Percentiles rank a stretch among this genome's conserved stretches.
Conservation (phyloP, 2,797 vertebrate genomes). For the Myotis daubentonii region DNA sequence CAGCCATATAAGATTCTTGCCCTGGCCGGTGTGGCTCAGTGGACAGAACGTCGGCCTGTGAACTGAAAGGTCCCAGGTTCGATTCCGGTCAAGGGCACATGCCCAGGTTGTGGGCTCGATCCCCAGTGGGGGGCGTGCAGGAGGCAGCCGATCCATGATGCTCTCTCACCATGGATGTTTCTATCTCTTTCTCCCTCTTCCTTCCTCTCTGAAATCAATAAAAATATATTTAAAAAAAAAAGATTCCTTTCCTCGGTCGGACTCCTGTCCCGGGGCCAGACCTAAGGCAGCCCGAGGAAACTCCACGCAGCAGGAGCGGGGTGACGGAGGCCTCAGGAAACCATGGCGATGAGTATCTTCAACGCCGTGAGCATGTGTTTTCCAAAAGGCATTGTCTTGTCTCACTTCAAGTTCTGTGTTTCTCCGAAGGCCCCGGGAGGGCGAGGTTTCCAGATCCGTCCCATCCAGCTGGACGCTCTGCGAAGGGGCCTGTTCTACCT, state of each 20-base stretch:
- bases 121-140: no score
- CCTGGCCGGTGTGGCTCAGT: no score
- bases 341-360: neutral
- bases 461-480: accelerated
- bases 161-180: no score
- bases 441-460: neutral
- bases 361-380: neutral
- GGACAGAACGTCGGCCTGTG: no score
- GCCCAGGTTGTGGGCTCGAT: no score
- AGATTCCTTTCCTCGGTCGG: neutral
- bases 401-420: neutral
- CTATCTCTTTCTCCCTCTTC: no score
- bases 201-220: no score
- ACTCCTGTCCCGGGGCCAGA: neutral
- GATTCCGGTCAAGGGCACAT: no score
- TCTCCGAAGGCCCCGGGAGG: neutral
- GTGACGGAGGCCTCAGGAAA: neutral
- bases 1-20: accelerated
- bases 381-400: neutral
- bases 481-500: accelerated
- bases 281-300: neutral
- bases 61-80: no score
- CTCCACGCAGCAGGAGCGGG: neutral
- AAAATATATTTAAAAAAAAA: no score
- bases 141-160: no score